Conservation (phyloP, 2,888 invertebrate genomes). For the Netelia melanura region DNA sequence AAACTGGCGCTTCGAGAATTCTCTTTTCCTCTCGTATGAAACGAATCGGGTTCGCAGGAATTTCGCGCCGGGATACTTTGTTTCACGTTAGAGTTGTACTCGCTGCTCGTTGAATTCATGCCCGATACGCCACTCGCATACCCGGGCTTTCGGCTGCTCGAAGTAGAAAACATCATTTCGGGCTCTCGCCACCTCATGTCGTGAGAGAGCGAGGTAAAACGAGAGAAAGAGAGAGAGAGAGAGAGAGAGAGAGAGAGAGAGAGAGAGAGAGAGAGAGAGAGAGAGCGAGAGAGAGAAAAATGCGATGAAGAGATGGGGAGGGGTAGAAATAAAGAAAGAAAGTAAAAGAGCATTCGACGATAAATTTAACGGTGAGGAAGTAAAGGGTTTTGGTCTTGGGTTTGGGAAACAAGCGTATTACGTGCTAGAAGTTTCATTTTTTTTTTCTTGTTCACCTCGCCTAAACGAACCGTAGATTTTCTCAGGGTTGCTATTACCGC, state of each 20-base stretch:
- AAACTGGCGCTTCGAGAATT: background rate
- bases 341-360: constrained; percentile 25
- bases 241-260: background rate
- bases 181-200: background rate
- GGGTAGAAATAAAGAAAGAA: background rate
- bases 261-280: background rate
- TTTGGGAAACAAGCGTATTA: background rate
- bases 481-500: no score
- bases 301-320: no score
- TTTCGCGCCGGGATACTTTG: constrained; percentile 30
- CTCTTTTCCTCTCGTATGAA: background rate
- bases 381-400: background rate
- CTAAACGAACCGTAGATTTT: no score
- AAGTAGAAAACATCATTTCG: constrained; percentile 4
- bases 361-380: constrained; percentile 26
- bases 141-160: background rate
- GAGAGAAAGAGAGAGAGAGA: constrained; percentile 2
- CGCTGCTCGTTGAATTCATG: constrained; percentile 7
- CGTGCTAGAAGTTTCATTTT: background rate
- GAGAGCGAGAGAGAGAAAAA: background rate
- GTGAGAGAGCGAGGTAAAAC: background rate
- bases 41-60: constrained; percentile 23
- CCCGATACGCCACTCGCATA: background rate
- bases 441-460: no score
- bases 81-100: constrained; percentile 13